These are phyloP conservation scores for Melinaea marsaeus DNA, from an alignment of 2,888 invertebrate genomes.

Conservation along the genomic window DNA sequence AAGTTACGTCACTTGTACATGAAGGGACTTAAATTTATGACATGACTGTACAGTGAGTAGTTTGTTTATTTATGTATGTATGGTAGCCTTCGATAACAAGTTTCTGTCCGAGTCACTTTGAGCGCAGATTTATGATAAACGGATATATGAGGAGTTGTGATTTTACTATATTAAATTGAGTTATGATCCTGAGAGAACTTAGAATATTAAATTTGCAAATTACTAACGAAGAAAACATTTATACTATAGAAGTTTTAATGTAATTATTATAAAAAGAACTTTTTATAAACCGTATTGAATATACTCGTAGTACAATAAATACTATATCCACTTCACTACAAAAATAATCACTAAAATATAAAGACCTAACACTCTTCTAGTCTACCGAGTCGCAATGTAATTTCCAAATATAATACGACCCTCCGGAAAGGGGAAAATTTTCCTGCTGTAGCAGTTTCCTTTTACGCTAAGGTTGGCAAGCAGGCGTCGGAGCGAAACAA, in stretches of 20 bases:
- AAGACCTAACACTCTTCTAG: conserved; percentile 12
- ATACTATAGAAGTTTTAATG: too few relatives aligned
- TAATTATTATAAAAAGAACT: too few relatives aligned
- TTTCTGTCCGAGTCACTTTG: conserved; percentile 13
- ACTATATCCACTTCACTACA: too few relatives aligned
- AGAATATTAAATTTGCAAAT: too few relatives aligned
- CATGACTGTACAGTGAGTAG: conserved; percentile 11
- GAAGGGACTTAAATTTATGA: conserved; percentile 22
- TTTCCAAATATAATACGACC: conserved; percentile 25
- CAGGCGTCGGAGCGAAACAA: conserved; percentile 24
- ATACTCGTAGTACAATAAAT: too few relatives aligned
- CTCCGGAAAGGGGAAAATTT: conserved; percentile 22
- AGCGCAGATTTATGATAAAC: conserved; percentile 9
- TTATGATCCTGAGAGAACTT: not conserved
- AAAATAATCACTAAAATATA: conserved; percentile 4
- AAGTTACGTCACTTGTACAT: conserved; percentile 27
- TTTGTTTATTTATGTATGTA: conserved; percentile 16
- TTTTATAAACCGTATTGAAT: too few relatives aligned
- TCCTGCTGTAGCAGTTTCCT: conserved; percentile 27
- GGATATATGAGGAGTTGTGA: not conserved
- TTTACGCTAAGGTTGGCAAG: conserved; percentile 20
- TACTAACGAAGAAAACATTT: too few relatives aligned
- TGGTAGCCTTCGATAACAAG: conserved; percentile 13
- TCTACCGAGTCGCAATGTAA: conserved; percentile 23
- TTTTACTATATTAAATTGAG: not conserved